These are phyloP conservation scores for Paradoxurus hermaphroditus DNA, from an alignment of 2,113 vertebrate species.

Conservation along the genomic window DNA sequence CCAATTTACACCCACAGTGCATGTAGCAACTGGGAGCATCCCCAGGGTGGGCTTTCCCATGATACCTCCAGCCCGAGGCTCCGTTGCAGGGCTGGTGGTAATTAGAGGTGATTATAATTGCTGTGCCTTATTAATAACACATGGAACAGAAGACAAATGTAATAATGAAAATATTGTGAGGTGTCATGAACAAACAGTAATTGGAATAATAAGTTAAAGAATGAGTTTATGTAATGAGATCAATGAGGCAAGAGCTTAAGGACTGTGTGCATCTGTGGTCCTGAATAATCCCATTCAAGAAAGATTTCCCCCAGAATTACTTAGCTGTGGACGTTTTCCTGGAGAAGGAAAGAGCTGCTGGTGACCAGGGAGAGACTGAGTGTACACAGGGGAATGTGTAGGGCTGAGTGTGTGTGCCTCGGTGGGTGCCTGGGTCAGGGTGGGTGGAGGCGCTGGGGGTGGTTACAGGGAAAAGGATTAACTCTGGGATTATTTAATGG, in stretches of 20 bases:
- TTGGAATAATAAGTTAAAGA: constrained; percentile 61
- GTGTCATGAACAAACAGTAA: constrained; percentile 62
- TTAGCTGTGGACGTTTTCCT: neutral
- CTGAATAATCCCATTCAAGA: neutral
- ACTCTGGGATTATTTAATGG: neutral
- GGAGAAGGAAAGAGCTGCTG: neutral
- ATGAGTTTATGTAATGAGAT: constrained; percentile 47
- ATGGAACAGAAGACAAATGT: constrained; percentile 63
- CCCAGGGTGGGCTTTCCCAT: neutral
- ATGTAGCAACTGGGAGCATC: neutral
- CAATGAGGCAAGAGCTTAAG: neutral
- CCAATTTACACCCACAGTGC: neutral
- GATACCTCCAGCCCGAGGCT: neutral
- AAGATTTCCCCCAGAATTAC: neutral
- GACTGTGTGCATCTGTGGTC: neutral
- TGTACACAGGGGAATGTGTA: neutral
- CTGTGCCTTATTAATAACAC: constrained; percentile 49
- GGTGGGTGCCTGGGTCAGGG: neutral
- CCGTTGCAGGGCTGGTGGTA: constrained; percentile 24
- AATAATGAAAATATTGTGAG: constrained; percentile 69
- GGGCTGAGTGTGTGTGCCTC: neutral
- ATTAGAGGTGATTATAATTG: constrained; percentile 69
- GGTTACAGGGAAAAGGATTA: neutral
- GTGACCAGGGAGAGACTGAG: neutral
- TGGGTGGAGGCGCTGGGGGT: neutral